Conservation (phyloP, 2,888 invertebrate species). For the Stenichneumon culpator region DNA sequence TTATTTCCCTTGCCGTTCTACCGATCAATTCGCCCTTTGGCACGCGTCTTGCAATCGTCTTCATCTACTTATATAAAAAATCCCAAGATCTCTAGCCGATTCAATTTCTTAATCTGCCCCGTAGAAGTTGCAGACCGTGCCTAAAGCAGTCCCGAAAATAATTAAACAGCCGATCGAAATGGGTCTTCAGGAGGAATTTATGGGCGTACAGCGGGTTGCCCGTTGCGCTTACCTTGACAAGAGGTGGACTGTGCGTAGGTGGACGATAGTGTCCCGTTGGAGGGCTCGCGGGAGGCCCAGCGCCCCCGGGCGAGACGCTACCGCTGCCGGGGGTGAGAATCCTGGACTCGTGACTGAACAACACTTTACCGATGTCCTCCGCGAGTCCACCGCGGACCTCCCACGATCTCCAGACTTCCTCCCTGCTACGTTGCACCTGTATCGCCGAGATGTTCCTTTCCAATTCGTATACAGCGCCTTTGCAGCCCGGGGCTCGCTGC, state of each 20-base stretch:
- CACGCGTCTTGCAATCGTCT: background rate
- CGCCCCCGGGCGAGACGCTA: constrained; percentile 83
- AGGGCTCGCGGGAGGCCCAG: constrained; percentile 83
- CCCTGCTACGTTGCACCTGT: constrained; percentile 54
- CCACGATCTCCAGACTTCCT: constrained; percentile 71
- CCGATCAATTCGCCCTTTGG: background rate
- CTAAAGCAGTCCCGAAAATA: background rate
- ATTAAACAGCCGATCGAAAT: too few relatives aligned
- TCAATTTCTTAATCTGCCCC: background rate
- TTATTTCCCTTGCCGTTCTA: background rate
- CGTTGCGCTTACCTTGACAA: constrained; percentile 79
- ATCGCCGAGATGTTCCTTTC: constrained; percentile 32
- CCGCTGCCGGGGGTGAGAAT: constrained; percentile 84
- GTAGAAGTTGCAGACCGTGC: background rate
- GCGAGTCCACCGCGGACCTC: constrained; percentile 78
- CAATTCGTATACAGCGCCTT: constrained; percentile 53
- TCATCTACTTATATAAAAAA: background rate
- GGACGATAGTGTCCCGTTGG: constrained; percentile 81
- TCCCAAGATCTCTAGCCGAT: background rate
- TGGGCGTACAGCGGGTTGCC: background rate
- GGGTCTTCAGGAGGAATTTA: background rate
- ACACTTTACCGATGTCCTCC: constrained; percentile 83
- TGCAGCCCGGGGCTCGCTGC: constrained; percentile 61
- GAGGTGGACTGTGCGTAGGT: constrained; percentile 81
- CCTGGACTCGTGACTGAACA: constrained; percentile 85